Evolutionary conservation across 2,113 vertebrate species (phyloP), one percentile per base, ranked within the genome.

Genomic region (Cepphus grylle): DNA sequence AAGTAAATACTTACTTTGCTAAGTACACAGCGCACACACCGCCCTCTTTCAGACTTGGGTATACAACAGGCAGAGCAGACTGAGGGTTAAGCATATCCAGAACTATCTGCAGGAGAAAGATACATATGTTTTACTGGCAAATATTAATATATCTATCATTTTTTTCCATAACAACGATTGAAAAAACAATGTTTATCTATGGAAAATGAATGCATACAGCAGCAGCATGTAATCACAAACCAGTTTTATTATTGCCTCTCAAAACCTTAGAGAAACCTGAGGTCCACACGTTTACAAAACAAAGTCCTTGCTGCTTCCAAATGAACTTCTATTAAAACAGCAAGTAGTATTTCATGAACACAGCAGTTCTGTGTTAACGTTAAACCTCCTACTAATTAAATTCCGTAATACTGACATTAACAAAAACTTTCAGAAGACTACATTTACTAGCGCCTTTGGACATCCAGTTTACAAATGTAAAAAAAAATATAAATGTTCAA

Each of bases 11-110:
- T 97, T 97, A 99, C 99, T 99, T 99, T 61, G 98, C 98, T 76
- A 99, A 96, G 97, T 99, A 99, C 59, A 99, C 97, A 13, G 98
- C 97, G 27, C 99, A 99, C 30, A 99, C 97, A 5, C 98, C 99
- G 62, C 99, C 99, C 4, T 97, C 92, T 93, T 99, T 98, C 90
- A 99, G 98, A 92, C 97, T 97, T 79, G 97, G 97, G 56, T 97
- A 91, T 80, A 99, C 94, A 17, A 96, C 85, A 77, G 98, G 97
- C 84, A 99, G 97, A 86, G 98, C 99, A 74, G 98, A 95, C 49
- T 99, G 99, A 82, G 99, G 99, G 85, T 91, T 94, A 50, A 99
- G 42, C 98, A 99, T 98, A 97, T 99, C 99, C 79, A 99, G 97
- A 97, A 98, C 98, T 55, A 99, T 77, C 99, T 99, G 95, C 30